Evolutionary conservation across 2,888 invertebrate genomes (phyloP), one percentile per base, ranked within the genome.

Genomic region (Odiellus spinosus): DNA sequence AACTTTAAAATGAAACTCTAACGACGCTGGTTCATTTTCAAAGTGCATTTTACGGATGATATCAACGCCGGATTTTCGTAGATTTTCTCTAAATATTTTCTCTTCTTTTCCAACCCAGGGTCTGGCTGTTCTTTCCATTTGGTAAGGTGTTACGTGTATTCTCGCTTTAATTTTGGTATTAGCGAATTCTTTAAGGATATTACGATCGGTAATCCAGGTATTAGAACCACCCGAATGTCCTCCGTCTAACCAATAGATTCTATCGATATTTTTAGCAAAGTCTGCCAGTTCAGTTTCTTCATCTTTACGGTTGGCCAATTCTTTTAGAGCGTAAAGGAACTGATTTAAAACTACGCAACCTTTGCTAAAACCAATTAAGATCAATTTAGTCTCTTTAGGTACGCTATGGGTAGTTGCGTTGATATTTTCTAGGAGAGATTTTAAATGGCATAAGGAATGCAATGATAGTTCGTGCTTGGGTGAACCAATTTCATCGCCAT

Each of bases 261-360:
- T 74, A 55, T 72, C 71, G 44, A 90, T 77, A 47, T 74, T 11
- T 15, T 46, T 39, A 3, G 64, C 42, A 48, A 67, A 64, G 1
- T 43, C 42, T 14, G 73, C 51, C 6, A 52, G 38, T 43, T 53
- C 47, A 5, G 47, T 43, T 3, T 40, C 46, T 21, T 38, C 18
- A 8, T 46, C 33, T 2, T 59, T 53, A 12, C 8, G 26, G 8
- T 4, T 26, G 26, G 46, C 45, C n/a, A 52, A n/a, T 11, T 51
- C 36, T 12, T 42, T 43, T 39, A 55, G 42, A 66, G 80, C 76
- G 63, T 82, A 79, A 44, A 88, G 72, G 56, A 88, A 72, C 72
- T 91, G 88, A 72, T 90, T 91, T 59, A 90, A 74, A 50, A 88
- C 88, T 49, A 87, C 83, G 67, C 86, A 87, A 49, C 90, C 90